Base-by-base conservation (phyloP, 2,113 vertebrate genomes). In the Xenopus tropicalis region DNA sequence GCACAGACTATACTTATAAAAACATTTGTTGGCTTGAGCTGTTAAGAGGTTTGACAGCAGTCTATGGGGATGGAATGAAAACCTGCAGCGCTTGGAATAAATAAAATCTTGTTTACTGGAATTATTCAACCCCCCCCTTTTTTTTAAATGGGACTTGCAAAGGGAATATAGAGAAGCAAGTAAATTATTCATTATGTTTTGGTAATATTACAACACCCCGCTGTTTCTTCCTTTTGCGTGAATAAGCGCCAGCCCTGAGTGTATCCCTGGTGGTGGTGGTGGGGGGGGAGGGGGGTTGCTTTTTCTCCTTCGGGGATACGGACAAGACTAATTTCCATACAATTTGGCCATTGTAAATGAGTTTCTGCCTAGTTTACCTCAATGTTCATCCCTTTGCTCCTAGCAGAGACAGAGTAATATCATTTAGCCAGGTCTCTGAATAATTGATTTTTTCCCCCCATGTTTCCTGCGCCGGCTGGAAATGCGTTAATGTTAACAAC, bases 301-400 rank as follows among this genome's bases (percentile, higher is more conserved):
- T 37, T 37, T 43, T 56, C 48, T 69, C 73, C 73, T 66, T 19
- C 8, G 29, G 23, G 73, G 69, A 61, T 69, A 69, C 58, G 2
- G 42, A 56, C 66, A 52, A 69, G n/a, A 23, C 16, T 69, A 37
- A 76, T 76, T 69, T 69, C 37, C 66, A 76, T 76, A 69, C 58
- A 69, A 76, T 76, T 69, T 69, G 73, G 22, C 73, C 21, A 25
- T 44, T 69, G 73, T 69, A 76, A 76, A 69, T 46, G 24, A 76
- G 66, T 63, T 69, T 69, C 44, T 76, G 66, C 46, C 29, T 54
- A 69, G 69, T 76, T 76, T 76, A 76, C 23, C 46, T 56, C n/a
- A 61, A 62, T 25, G 14, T 21, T n/a, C n/a, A 11, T 63, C 58
- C 25, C 59, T 9, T 56, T 63, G 46, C 25, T 63, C 69, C 48